Evolutionary conservation across 1,140 invertebrate genomes (phyloP).

Genomic region (Calycopis cecrops): DNA sequence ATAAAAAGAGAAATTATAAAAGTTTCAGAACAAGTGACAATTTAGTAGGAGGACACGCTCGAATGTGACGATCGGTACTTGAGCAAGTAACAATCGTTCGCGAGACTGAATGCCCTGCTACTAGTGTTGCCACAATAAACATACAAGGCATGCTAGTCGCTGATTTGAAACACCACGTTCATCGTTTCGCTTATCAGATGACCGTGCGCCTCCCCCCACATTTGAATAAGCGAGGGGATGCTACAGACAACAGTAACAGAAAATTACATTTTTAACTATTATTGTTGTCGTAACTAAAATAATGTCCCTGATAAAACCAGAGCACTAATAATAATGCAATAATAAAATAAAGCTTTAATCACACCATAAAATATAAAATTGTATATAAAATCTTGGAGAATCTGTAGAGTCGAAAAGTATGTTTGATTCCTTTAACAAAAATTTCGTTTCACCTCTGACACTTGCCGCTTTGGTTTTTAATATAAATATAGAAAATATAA

Average conservation of each 20-base stretch:
- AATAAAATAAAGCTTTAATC: slow-evolving; percentile 39
- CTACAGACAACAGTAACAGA: slow-evolving; percentile 41
- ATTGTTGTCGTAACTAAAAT: slow-evolving; percentile 36
- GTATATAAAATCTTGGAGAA: neutral
- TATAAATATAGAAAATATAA: neutral
- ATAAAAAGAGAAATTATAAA: slow-evolving; percentile 22
- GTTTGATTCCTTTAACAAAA: neutral
- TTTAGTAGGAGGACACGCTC: slow-evolving; percentile 58
- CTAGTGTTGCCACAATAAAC: slow-evolving; percentile 65
- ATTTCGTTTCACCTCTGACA: neutral
- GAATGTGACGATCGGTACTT: slow-evolving; percentile 60
- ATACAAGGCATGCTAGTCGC: slow-evolving; percentile 65
- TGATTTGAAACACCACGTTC: slow-evolving; percentile 69
- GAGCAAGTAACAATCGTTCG: slow-evolving; percentile 56
- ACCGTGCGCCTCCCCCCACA: slow-evolving; percentile 7
- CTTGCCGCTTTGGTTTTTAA: slow-evolving; percentile 4
- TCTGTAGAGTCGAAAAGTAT: slow-evolving; percentile 4
- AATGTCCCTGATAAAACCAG: slow-evolving; percentile 63
- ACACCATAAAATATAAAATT: slow-evolving; percentile 29
- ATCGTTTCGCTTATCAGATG: slow-evolving; percentile 64
- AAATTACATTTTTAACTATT: slow-evolving; percentile 44
- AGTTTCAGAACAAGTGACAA: slow-evolving; percentile 59
- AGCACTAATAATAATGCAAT: slow-evolving; percentile 48
- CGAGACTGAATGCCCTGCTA: slow-evolving; percentile 45
- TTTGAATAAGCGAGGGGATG: slow-evolving; percentile 62